Conservation (phyloP, 2,113 vertebrate species). For the Actenoides lindsayi region DNA sequence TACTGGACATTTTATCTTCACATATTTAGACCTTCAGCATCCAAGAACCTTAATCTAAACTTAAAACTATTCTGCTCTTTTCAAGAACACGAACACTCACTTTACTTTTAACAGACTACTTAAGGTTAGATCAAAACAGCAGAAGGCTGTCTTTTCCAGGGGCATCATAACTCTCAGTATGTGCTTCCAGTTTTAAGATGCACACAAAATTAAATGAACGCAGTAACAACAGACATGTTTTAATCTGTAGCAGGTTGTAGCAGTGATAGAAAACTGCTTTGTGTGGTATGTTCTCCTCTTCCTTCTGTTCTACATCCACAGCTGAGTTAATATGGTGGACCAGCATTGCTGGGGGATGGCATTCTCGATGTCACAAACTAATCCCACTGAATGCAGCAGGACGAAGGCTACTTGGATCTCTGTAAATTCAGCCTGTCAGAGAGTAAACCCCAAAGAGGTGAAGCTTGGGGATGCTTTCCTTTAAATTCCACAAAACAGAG, state of each 20-base stretch:
- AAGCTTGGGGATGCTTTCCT: background rate
- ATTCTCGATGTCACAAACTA: background rate
- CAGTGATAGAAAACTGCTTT: background rate
- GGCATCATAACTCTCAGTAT: background rate
- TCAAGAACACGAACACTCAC: background rate
- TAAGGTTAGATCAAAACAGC: background rate
- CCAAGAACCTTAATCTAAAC: background rate
- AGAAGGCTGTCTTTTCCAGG: background rate
- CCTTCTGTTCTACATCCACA: background rate
- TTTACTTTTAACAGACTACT: background rate
- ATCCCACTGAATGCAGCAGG: background rate
- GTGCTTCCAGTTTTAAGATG: background rate
- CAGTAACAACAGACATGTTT: background rate
- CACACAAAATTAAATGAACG: background rate
- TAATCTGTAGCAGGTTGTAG: background rate
- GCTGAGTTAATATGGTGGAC: background rate
- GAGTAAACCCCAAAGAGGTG: background rate
- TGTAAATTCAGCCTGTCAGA: background rate
- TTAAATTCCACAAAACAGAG: background rate
- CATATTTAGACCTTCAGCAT: background rate
- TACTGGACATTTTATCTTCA: background rate
- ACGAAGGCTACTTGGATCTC: background rate
- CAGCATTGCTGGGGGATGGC: background rate
- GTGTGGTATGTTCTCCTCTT: background rate
- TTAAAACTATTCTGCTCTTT: background rate